Conservation (phyloP, 2,888 invertebrate genomes). For the Candidula unifasciata region DNA sequence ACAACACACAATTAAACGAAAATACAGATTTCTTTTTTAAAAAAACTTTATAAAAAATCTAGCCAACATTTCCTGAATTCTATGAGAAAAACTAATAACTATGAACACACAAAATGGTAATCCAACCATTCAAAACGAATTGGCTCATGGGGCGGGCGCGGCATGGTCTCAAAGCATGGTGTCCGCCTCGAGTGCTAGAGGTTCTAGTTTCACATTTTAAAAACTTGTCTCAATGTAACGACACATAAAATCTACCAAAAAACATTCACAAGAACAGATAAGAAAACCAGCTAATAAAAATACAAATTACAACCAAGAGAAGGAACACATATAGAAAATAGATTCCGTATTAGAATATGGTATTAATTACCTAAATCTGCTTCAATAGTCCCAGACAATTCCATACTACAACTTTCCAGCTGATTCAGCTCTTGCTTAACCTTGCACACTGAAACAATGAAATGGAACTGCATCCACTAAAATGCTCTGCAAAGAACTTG, state of each 20-base stretch:
- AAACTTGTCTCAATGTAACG: too few species aligned
- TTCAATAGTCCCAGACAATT: constrained; percentile 47
- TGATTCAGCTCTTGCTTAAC: constrained; percentile 49
- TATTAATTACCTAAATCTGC: constrained; percentile 49
- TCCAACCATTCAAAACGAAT: not conserved
- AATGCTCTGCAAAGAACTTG: not conserved
- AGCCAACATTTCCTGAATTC: too few species aligned
- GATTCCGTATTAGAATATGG: not conserved
- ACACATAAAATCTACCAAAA: not conserved
- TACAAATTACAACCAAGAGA: not conserved
- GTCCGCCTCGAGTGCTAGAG: too few species aligned
- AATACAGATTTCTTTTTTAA: too few species aligned
- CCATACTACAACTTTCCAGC: constrained; percentile 47
- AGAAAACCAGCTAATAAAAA: not conserved
- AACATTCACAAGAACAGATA: not conserved
- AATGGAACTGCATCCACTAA: constrained; percentile 20
- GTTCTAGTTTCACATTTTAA: too few species aligned
- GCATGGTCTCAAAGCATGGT: too few species aligned
- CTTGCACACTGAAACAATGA: constrained; percentile 51
- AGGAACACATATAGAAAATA: not conserved
- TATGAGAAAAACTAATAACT: not conserved
- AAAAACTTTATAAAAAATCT: too few species aligned
- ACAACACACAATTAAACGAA: too few species aligned
- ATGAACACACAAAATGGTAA: not conserved
- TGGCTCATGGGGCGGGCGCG: too few species aligned